phyloP scores from a whole-genome alignment of 2,888 invertebrate genomes.

The Cactoblastis cactorum region DNA sequence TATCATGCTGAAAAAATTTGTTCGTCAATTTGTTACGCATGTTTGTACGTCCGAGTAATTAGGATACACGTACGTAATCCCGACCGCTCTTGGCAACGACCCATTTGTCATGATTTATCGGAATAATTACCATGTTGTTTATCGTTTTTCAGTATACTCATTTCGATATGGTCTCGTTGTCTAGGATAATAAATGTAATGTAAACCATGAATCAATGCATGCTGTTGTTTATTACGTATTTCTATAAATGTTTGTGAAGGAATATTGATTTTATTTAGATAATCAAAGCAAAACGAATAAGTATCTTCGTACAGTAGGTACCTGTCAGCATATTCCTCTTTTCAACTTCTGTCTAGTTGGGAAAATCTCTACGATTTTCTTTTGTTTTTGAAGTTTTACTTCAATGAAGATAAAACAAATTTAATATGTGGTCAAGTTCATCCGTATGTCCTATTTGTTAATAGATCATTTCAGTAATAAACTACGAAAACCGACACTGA shows the following conservation, averaged over 20 bases:
- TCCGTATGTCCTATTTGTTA: neutral
- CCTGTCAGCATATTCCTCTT: no score
- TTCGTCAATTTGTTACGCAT: slow-evolving; percentile 8
- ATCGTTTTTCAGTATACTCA: neutral
- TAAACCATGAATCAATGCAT: neutral
- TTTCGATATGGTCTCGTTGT: neutral
- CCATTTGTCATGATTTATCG: slow-evolving; percentile 28
- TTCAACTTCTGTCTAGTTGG: no score
- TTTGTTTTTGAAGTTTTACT: no score
- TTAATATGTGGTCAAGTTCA: neutral
- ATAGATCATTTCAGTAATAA: neutral
- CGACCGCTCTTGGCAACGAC: slow-evolving; percentile 35
- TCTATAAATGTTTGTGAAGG: no score
- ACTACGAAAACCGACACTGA: no score
- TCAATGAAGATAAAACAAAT: no score
- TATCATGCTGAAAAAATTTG: neutral
- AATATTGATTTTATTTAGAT: no score
- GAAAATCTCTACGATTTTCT: no score
- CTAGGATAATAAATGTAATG: neutral
- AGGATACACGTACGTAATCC: slow-evolving; percentile 29
- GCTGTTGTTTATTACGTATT: no score
- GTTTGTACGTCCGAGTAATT: slow-evolving; percentile 26
- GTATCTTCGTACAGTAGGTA: no score
- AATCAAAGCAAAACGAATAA: no score
- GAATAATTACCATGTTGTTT: slow-evolving; percentile 21